Conservation (phyloP, 1,140 invertebrate species). For the Ceratina japonica region DNA sequence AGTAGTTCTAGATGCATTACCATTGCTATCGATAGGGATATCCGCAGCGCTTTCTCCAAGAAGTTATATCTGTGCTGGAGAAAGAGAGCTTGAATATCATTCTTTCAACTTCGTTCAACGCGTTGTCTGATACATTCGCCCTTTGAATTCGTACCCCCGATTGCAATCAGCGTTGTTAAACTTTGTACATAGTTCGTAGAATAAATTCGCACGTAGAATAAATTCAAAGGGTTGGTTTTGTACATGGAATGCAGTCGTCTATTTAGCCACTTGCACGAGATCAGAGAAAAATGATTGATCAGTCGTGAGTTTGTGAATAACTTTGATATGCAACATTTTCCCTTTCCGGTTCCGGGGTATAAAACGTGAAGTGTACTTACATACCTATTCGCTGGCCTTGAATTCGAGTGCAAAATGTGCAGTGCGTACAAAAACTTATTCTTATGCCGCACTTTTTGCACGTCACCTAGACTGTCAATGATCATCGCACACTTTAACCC, state of each 20-base stretch:
- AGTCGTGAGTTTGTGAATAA: not conserved
- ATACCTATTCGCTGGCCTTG: not conserved
- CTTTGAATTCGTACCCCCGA: constrained; percentile 2
- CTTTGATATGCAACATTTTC: not conserved
- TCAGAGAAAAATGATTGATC: not conserved
- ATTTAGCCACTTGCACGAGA: constrained; percentile 35
- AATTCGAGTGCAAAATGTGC: constrained; percentile 32
- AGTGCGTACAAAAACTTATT: constrained; percentile 62
- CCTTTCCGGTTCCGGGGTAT: too few species aligned
- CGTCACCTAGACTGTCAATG: constrained; percentile 2
- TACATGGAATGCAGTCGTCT: constrained; percentile 34
- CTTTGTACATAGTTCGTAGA: not conserved
- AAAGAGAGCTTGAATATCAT: constrained; percentile 45
- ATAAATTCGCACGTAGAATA: too few species aligned
- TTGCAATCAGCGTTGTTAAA: not conserved
- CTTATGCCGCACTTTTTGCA: constrained; percentile 61
- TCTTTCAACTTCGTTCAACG: constrained; percentile 16
- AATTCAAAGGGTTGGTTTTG: constrained; percentile 36
- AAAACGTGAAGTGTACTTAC: too few species aligned
- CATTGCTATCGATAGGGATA: not conserved
- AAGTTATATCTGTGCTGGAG: constrained; percentile 65
- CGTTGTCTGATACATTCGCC: not conserved
- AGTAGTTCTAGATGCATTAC: constrained; percentile 43
- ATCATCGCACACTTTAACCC: not conserved
- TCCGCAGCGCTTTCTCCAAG: constrained; percentile 57